phyloP scores from a whole-genome alignment of 2,113 vertebrate species.

The Myxocyprinus asiaticus region DNA sequence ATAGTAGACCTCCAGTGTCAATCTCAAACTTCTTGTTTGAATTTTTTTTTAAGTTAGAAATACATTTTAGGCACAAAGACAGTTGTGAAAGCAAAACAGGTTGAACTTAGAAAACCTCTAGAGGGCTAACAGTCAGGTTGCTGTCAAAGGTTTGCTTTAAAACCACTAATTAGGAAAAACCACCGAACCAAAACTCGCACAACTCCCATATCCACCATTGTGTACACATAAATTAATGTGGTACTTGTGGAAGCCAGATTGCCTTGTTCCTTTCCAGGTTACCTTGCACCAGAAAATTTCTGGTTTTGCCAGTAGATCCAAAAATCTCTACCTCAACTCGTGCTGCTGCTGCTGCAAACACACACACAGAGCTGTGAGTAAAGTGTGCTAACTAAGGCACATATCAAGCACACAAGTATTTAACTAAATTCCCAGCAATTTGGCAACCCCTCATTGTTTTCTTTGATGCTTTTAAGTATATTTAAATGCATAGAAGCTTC shows the following conservation, averaged over 20 bases:
- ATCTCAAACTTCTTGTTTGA: no score
- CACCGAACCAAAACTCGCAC: conserved; percentile 3
- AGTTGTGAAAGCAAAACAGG: background rate
- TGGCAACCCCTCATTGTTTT: no score
- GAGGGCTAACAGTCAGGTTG: background rate
- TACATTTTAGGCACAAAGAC: background rate
- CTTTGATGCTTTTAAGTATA: no score
- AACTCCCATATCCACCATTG: conserved; percentile 8
- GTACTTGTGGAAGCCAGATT: background rate
- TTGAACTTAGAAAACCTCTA: background rate
- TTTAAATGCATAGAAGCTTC: no score
- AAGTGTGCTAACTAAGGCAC: background rate
- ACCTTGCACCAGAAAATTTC: background rate
- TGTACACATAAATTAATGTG: conserved; percentile 19
- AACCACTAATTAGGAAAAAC: conserved; percentile 7
- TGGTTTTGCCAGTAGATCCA: background rate
- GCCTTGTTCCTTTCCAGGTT: background rate
- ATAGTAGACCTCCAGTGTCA: no score
- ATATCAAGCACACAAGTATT: no score
- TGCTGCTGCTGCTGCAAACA: background rate
- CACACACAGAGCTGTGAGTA: background rate
- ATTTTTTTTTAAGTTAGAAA: no score
- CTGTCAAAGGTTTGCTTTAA: background rate
- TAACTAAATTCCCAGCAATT: no score
- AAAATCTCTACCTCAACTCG: background rate